Conservation (phyloP, 2,888 invertebrate species). For the Apotomis turbidana region DNA sequence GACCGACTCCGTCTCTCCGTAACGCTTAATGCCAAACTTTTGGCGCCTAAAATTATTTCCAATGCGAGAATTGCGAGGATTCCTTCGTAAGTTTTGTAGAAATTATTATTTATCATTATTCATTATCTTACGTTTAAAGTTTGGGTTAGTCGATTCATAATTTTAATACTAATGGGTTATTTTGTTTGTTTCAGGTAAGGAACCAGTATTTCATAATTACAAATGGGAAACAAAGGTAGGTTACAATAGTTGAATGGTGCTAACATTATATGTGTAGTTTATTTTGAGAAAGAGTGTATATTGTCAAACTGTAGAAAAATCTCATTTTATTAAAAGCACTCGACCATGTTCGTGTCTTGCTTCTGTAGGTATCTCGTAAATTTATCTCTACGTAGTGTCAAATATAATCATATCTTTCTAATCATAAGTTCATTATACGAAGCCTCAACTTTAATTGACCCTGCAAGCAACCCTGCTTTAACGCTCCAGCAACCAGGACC, state of each 20-base stretch:
- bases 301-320: too few species aligned
- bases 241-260: too few species aligned
- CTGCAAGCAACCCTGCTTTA: not conserved
- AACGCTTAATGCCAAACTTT: conserved; percentile 64
- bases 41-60: conserved; percentile 51
- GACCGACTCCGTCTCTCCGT: conserved; percentile 44
- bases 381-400: too few species aligned
- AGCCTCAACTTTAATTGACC: not conserved
- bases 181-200: conserved; percentile 10
- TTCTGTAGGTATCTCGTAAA: too few species aligned
- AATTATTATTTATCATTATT: conserved; percentile 1
- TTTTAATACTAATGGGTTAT: not conserved
- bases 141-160: too few species aligned
- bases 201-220: not conserved
- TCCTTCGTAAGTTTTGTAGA: conserved; percentile 11
- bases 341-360: too few species aligned
- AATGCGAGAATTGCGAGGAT: not conserved
- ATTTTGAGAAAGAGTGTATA: too few species aligned
- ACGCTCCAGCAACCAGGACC: not conserved
- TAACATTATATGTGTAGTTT: too few species aligned
- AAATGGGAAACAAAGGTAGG: not conserved
- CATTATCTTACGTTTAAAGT: too few species aligned
- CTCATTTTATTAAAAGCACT: too few species aligned
- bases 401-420: too few species aligned
- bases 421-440: too few species aligned